Conservation (phyloP, 2,113 vertebrate species). For the Python bivittatus region DNA sequence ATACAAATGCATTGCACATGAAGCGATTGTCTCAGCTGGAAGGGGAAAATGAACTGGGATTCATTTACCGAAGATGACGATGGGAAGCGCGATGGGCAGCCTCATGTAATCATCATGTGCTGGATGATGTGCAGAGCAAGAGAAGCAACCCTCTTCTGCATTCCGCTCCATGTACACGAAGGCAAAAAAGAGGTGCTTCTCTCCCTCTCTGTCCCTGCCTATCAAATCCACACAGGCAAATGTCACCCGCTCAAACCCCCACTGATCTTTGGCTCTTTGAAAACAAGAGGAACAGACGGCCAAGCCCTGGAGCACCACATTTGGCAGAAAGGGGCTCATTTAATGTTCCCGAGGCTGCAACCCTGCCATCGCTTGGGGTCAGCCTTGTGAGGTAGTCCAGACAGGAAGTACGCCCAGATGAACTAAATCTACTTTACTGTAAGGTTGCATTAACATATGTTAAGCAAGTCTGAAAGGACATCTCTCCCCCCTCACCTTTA, state of each 20-base stretch:
- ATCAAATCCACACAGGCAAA: rapidly evolving
- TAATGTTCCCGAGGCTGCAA: too few relatives aligned
- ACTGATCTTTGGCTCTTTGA: background rate
- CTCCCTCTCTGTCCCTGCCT: background rate
- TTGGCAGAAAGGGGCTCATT: too few relatives aligned
- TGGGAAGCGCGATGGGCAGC: background rate
- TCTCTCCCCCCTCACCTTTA: too few relatives aligned
- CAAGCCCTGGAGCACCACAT: background rate
- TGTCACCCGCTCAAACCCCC: background rate
- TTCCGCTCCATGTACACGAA: too few relatives aligned
- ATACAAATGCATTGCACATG: background rate
- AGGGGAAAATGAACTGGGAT: conserved; percentile 1
- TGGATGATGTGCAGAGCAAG: background rate
- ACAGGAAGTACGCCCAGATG: too few relatives aligned
- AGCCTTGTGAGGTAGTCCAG: too few relatives aligned
- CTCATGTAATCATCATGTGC: background rate
- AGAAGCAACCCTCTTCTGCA: background rate
- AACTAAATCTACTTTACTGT: too few relatives aligned
- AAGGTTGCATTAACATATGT: too few relatives aligned
- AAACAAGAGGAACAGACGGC: background rate
- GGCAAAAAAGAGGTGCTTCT: background rate
- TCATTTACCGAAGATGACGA: conserved; percentile 28
- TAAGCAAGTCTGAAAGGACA: too few relatives aligned
- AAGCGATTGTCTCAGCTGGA: background rate
- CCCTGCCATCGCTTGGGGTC: too few relatives aligned